Evolutionary conservation across 2,888 invertebrate species (phyloP).

Genomic region (Hybos culiciformis): DNA sequence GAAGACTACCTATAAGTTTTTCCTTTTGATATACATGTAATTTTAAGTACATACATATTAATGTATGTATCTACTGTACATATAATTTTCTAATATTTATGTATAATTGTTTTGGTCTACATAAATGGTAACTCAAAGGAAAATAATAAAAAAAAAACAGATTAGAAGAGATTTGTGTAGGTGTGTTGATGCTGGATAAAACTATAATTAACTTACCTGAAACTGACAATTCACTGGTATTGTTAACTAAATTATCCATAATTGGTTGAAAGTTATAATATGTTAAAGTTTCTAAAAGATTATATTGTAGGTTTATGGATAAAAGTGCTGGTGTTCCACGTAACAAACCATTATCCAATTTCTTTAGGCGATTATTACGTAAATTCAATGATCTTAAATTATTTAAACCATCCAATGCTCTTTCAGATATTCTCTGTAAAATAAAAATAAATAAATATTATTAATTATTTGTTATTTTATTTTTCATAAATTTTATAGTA

Average conservation of each 20-base stretch:
- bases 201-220: conserved; percentile 46
- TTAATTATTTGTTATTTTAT: no score
- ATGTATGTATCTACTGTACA: no score
- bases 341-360: conserved; percentile 56
- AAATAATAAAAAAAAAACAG: no score
- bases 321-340: conserved; percentile 57
- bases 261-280: conserved; percentile 60
- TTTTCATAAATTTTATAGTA: no score
- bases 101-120: no score
- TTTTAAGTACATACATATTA: no score
- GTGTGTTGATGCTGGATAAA: no score
- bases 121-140: no score
- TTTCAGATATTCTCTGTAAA: conserved; percentile 52
- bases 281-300: conserved; percentile 61
- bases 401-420: conserved; percentile 62
- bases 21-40: no score
- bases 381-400: conserved; percentile 57
- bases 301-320: conserved; percentile 63
- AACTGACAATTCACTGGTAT: conserved; percentile 57
- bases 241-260: conserved; percentile 61
- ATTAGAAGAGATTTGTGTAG: no score
- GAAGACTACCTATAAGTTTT: no score
- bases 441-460: conserved; percentile 1
- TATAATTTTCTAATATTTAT: no score
- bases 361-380: conserved; percentile 60